phyloP scores from a whole-genome alignment of 2,113 vertebrate species.

The Periophthalmodon schlosseri region DNA sequence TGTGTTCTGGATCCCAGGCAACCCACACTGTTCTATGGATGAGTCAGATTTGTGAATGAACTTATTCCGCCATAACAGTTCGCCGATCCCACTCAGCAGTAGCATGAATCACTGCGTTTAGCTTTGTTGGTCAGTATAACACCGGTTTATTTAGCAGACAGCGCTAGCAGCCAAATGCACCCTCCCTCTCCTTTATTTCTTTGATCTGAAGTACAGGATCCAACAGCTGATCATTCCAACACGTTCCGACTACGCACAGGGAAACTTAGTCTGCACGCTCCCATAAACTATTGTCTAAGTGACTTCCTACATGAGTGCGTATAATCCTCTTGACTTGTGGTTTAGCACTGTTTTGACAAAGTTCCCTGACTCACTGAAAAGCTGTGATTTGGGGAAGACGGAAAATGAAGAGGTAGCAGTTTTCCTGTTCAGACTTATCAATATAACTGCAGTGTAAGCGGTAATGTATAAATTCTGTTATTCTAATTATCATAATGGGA shows the following conservation, averaged over 20 bases:
- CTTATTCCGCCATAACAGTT: too few species aligned
- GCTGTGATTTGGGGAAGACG: neutral
- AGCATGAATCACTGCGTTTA: conserved; percentile 8
- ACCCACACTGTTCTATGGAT: too few species aligned
- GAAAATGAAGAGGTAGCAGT: neutral
- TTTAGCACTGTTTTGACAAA: neutral
- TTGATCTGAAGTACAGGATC: neutral
- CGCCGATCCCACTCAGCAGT: neutral
- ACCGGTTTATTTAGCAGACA: conserved; percentile 12
- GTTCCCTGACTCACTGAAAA: neutral
- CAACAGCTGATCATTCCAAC: conserved; percentile 8
- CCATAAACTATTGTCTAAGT: neutral
- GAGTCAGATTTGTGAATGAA: too few species aligned
- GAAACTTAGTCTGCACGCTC: neutral
- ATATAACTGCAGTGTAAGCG: neutral
- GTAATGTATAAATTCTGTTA: too few species aligned
- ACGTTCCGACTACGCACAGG: conserved; percentile 29
- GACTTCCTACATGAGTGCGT: neutral
- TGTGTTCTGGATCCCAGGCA: too few species aligned
- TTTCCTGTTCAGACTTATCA: neutral
- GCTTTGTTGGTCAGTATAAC: neutral
- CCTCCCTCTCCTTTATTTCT: conserved; percentile 12
- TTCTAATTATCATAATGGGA: too few species aligned
- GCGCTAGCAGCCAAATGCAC: conserved; percentile 5
- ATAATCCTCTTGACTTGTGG: neutral